These are phyloP conservation scores for Geophilus truncorum DNA, from an alignment of 2,888 invertebrate genomes.

Conservation along the genomic window DNA sequence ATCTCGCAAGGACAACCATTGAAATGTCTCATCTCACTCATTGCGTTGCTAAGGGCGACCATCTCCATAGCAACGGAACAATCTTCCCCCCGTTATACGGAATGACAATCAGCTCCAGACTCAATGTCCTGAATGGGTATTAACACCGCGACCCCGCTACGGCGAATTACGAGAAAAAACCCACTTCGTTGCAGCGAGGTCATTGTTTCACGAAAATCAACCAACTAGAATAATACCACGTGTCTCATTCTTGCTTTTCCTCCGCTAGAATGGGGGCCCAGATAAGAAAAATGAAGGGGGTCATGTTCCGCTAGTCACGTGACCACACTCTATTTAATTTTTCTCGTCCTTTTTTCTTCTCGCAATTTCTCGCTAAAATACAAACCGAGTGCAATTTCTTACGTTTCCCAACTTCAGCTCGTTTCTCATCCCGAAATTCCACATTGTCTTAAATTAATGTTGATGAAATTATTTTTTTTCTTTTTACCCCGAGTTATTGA, in stretches of 20 bases:
- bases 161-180: background rate
- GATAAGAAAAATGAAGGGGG: constrained; percentile 7
- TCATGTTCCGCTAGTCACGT: background rate
- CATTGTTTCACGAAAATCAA: constrained; percentile 13
- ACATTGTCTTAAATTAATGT: too few species aligned
- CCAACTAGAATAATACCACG: constrained; percentile 15
- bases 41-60: background rate
- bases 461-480: too few species aligned
- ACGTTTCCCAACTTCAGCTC: background rate
- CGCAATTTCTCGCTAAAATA: background rate
- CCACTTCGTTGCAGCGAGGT: background rate
- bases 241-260: constrained; percentile 7
- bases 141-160: background rate
- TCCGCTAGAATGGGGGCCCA: background rate
- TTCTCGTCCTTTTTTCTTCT: background rate
- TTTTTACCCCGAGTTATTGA: too few species aligned
- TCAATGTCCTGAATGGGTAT: constrained; percentile 16
- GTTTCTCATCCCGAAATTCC: too few species aligned
- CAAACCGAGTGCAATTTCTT: background rate
- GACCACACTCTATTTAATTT: background rate
- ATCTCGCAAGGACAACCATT: constrained; percentile 16
- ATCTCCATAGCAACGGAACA: constrained; percentile 13
- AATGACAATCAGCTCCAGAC: constrained; percentile 4
- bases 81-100: constrained; percentile 11
- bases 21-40: constrained; percentile 14